Base-by-base conservation (phyloP, 2,797 vertebrate genomes). In the Poeciliopsis infans region DNA sequence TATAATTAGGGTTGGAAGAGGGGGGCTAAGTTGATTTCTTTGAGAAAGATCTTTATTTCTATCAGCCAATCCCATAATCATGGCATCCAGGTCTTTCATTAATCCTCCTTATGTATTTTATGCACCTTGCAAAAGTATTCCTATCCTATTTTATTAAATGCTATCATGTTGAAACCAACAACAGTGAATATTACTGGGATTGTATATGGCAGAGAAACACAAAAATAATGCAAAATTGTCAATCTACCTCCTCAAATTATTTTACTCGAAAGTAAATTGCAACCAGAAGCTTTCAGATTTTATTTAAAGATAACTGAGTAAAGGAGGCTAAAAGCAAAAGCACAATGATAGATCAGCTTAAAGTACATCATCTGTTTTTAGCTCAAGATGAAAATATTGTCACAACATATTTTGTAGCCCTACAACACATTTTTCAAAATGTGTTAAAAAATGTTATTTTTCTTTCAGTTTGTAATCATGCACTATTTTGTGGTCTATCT, bases 41-140 rank as follows among this genome's bases (percentile, higher is more conserved):
- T 93, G 89, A 91, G 86, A 93, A 36, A 36, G 90, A 94, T 92
- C 87, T 87, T 90, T 90, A 94, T 94, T 93, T 91, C 88, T 92
- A 92, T 95, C 93, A 95, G 89, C 88, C 76, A 82, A 86, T 91
- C 84, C 85, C 92, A 86, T 93, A 94, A 94, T 93, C 85, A 93
- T 89, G 84, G 81, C 83, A 92, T 84, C 84, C 84, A 85, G 85
- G 87, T 88, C 85, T 87, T 88, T 92, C 87, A 91, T 94, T 91
- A 93, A 84, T 80, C 55, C 74, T 86, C 89, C 81, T 79, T 87
- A 81, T 87, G 85, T 16, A n/a, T 28, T 70, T 39, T 23, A 11
- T 25, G 33, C 5, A 1, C 2, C 41, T 45, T 45, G 68, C 41
- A 70, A 70, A 70, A n/a, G 5, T 45, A 70, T 70, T n/a, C 41